phyloP scores from a whole-genome alignment of 2,113 vertebrate genomes.

The Alosa alosa region DNA sequence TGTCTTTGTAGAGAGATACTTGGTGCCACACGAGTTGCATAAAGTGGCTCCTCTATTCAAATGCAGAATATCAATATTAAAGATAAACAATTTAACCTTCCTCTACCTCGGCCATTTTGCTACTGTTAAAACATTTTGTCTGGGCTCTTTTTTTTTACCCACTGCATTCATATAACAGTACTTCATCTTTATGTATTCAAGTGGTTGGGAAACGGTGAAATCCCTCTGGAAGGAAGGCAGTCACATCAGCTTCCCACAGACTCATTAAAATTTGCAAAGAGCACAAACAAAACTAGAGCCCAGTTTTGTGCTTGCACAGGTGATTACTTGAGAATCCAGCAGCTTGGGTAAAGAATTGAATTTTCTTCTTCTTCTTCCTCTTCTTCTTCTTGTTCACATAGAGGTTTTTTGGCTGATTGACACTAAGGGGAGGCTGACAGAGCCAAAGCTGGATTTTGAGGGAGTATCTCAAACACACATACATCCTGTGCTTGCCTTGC shows the following conservation, averaged over 20 bases:
- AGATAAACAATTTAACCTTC: background rate
- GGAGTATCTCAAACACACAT: slow-evolving; percentile 2
- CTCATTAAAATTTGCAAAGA: slow-evolving; percentile 24
- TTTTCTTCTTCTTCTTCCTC: slow-evolving; percentile 1
- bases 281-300: background rate
- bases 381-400: background rate
- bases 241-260: background rate
- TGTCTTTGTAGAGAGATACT: too few relatives aligned
- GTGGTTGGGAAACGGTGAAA: background rate
- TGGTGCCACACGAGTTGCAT: background rate
- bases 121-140: background rate
- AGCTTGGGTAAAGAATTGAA: background rate
- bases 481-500: background rate
- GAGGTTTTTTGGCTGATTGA: background rate
- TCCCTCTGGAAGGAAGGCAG: background rate
- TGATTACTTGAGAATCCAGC: slow-evolving; percentile 19
- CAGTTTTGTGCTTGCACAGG: slow-evolving; percentile 12
- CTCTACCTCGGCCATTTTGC: background rate
- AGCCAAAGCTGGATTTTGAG: background rate
- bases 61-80: background rate
- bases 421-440: background rate
- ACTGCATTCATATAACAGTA: too few relatives aligned
- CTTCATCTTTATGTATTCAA: background rate
- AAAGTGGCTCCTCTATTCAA: background rate
- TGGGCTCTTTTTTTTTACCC: background rate